Evolutionary conservation across 2,797 vertebrate species (phyloP).

Genomic region (Pseudopleuronectes americanus): DNA sequence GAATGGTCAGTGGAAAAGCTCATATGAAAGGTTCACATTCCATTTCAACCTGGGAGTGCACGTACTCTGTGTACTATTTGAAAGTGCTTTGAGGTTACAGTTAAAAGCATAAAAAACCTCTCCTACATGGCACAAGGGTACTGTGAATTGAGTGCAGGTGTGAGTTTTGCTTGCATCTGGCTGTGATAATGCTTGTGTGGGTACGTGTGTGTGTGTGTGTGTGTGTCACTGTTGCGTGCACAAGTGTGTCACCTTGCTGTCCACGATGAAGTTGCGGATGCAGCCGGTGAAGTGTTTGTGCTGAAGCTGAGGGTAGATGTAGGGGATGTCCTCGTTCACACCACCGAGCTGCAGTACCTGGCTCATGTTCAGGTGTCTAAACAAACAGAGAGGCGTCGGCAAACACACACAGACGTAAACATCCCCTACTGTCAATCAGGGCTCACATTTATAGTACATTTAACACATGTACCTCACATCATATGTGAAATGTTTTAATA

Average conservation of each 20-base stretch:
- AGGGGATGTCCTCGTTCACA: constrained; percentile 88
- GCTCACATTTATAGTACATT: neutral
- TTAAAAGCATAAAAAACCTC: constrained; percentile 51
- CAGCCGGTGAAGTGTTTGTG: constrained; percentile 92
- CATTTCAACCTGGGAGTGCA: constrained; percentile 31
- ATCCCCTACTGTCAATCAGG: neutral
- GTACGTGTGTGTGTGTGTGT: constrained; percentile 1
- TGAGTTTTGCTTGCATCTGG: constrained; percentile 17
- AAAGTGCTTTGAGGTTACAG: constrained; percentile 54
- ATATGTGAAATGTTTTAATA: no score
- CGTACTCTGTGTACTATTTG: constrained; percentile 12
- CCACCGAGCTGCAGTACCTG: constrained; percentile 91
- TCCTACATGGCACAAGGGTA: constrained; percentile 35
- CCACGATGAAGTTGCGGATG: constrained; percentile 88
- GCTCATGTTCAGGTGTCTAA: constrained; percentile 86
- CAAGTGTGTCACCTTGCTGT: constrained; percentile 87
- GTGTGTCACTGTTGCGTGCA: neutral
- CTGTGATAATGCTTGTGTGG: constrained; percentile 30
- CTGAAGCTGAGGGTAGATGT: constrained; percentile 87
- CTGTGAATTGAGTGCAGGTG: constrained; percentile 48
- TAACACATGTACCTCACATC: no score
- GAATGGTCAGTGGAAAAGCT: constrained; percentile 14
- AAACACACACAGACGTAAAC: neutral
- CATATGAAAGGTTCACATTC: constrained; percentile 27
- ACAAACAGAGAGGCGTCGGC: constrained; percentile 14